Conservation (phyloP, 92 coral and sea anemone species). For the Heliopora coerulea region DNA sequence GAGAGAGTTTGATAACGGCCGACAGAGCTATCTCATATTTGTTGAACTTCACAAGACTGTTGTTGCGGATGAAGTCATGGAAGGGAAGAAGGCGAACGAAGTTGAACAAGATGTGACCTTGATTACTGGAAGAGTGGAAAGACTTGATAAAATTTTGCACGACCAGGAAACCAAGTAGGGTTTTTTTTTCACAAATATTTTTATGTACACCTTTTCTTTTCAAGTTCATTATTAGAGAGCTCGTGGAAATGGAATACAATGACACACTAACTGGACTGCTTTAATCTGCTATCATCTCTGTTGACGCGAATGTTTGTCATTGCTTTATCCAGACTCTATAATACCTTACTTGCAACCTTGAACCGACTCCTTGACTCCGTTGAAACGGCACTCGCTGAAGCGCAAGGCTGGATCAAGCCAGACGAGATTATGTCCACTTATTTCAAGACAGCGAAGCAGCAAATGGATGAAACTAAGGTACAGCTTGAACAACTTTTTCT, state of each 20-base stretch:
- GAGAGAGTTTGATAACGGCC: conserved; percentile 31
- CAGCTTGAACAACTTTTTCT: background rate
- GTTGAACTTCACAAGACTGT: conserved; percentile 33
- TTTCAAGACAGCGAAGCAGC: conserved; percentile 68
- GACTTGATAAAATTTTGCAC: conserved; percentile 32
- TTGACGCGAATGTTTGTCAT: too few relatives aligned
- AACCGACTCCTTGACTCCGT: conserved; percentile 24
- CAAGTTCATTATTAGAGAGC: too few relatives aligned
- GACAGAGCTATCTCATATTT: conserved; percentile 11
- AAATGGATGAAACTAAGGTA: conserved; percentile 84
- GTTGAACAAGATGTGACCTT: conserved; percentile 22
- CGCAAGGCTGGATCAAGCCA: conserved; percentile 28
- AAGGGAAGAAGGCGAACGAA: conserved; percentile 11
- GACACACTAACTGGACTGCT: too few relatives aligned
- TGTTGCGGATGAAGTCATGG: conserved; percentile 16
- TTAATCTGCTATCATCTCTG: too few relatives aligned
- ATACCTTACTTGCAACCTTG: conserved; percentile 11
- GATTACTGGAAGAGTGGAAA: conserved; percentile 29
- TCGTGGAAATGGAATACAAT: too few relatives aligned
- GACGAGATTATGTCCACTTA: conserved; percentile 62
- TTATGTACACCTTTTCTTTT: too few relatives aligned
- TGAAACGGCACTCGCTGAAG: conserved; percentile 20
- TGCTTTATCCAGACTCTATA: conserved; percentile 24
- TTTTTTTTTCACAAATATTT: background rate
- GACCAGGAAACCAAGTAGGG: conserved; percentile 37